Evolutionary conservation across 2,888 invertebrate species (phyloP), one percentile per base, ranked within the genome.

Genomic region (Nebria salina): DNA sequence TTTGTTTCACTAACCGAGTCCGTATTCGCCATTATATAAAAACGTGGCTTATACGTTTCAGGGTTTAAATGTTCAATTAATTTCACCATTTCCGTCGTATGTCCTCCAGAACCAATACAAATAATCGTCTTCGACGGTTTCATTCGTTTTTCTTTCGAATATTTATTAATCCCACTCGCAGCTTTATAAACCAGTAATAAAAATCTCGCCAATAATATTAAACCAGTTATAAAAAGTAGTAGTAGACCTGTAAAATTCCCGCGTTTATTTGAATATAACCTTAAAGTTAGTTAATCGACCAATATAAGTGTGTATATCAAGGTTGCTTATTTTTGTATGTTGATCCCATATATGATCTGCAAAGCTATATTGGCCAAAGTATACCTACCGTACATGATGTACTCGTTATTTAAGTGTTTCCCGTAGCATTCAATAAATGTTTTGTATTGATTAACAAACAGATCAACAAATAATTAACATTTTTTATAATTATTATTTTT

Each of bases 81-180:
- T 83, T 93, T 91, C 75, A 98, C 87, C 91, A 99, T 95, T 91
- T 99, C 99, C n/a, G 95, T 94, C 0, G 99, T 99, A 87, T 99
- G 99, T 0, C 97, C 97, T 80, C 97, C 97, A 84, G 95, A 94
- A 65, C 95, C 95, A 82, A 95, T 92, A 84, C 95, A 93, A 84
- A 94, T 90, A 81, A 94, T 85, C 6, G 93, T 93, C 85, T 86
- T 88, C 79, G 86, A 87, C 25, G 88, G 86, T 54, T 42, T 80
- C 15, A 75, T 84, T 82, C 87, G 82, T 83, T 85, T 86, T 64
- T 82, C 83, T 26, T 84, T 72, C n/a, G 85, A 81, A 81, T 83
- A 81, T 83, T 86, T 86, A 25, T 86, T 87, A 72, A 86, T 84
- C 1, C 88, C 88, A 34, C 87, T 88, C n/a, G 87, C 87, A 80